phyloP scores from a whole-genome alignment of 2,113 vertebrate genomes.

The Hemichromis elongatus region DNA sequence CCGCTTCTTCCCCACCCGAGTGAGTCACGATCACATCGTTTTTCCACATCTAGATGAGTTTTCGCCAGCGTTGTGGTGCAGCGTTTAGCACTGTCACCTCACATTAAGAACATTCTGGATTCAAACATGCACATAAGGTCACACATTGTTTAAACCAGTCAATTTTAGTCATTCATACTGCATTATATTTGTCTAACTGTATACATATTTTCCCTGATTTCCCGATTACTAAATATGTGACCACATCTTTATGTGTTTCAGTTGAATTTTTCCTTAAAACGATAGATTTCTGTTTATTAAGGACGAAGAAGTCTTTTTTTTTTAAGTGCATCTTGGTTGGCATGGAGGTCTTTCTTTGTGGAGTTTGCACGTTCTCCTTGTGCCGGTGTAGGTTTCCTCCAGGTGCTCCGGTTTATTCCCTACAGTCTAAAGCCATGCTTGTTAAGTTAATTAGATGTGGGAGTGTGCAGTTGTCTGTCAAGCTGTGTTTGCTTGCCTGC shows the following conservation, averaged over 20 bases:
- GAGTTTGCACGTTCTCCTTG: not conserved
- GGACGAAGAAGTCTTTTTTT: not conserved
- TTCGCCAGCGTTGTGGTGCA: not conserved
- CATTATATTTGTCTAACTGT: too few relatives aligned
- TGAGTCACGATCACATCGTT: slow-evolving; percentile 60
- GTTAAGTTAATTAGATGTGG: not conserved
- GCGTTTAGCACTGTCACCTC: not conserved
- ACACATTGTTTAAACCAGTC: too few relatives aligned
- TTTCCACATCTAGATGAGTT: not conserved
- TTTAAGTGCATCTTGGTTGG: not conserved
- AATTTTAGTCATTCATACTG: too few relatives aligned
- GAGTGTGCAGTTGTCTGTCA: not conserved
- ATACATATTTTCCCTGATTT: not conserved
- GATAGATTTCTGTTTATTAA: fast-evolving
- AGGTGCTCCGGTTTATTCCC: not conserved
- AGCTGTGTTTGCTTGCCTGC: not conserved
- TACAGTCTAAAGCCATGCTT: not conserved
- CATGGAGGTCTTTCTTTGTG: not conserved
- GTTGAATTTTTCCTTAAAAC: not conserved
- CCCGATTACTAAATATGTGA: too few relatives aligned
- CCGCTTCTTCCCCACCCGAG: slow-evolving; percentile 92
- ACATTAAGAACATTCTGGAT: not conserved
- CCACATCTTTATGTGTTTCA: not conserved
- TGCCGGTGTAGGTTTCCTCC: not conserved
- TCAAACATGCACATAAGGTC: not conserved